Conservation (phyloP, 2,797 vertebrate species). For the Euphonia xanthogaster region DNA sequence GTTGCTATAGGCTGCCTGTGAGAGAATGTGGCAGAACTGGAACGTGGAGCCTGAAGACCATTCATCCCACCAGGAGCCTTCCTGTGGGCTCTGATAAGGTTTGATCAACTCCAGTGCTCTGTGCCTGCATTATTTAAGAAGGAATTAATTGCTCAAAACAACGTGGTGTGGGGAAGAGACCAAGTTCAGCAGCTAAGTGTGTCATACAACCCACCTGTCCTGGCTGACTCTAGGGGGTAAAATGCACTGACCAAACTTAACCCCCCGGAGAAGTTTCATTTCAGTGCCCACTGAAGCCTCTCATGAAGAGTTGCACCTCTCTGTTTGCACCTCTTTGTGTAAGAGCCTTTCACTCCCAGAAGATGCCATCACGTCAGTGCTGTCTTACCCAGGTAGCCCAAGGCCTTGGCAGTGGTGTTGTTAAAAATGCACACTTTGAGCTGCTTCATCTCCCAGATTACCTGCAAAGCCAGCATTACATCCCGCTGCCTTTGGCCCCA, state of each 20-base stretch:
- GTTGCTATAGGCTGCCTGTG: background rate
- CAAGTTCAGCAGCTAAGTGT: background rate
- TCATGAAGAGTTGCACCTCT: background rate
- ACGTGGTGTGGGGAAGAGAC: background rate
- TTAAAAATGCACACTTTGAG: background rate
- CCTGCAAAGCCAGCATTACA: background rate
- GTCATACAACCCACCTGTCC: background rate
- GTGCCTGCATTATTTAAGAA: background rate
- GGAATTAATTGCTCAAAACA: background rate
- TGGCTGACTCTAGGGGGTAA: background rate
- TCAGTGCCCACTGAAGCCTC: background rate
- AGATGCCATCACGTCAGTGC: background rate
- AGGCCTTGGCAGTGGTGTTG: background rate
- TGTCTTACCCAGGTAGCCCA: background rate
- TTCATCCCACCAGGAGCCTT: background rate
- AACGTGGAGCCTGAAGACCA: background rate
- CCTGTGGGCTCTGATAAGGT: background rate
- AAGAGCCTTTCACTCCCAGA: background rate
- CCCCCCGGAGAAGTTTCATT: background rate
- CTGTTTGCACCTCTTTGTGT: background rate
- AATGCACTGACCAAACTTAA: background rate
- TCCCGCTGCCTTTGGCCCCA: slow-evolving; percentile 22
- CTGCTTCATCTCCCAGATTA: slow-evolving; percentile 17
- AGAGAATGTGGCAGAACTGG: background rate
- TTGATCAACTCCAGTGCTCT: background rate